phyloP scores from a whole-genome alignment of 2,888 invertebrate species.

The Diaprepes abbreviatus region DNA sequence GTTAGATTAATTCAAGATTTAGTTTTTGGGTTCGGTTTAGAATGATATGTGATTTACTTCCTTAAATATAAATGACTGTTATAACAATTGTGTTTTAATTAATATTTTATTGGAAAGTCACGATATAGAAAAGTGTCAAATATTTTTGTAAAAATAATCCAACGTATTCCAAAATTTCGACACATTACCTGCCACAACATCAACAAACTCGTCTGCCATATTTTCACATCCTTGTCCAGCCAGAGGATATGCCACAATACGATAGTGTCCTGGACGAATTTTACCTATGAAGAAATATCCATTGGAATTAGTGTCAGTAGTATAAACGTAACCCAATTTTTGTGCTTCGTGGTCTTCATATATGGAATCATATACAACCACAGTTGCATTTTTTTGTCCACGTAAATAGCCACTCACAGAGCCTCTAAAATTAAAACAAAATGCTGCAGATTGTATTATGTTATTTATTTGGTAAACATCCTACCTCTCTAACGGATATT shows the following conservation, averaged over 20 bases:
- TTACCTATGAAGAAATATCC: constrained; percentile 1
- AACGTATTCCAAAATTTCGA: not conserved
- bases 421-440: constrained; percentile 27
- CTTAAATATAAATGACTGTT: no score
- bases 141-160: no score
- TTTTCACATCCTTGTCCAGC: constrained; percentile 8
- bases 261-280: constrained; percentile 12
- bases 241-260: no score
- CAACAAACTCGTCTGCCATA: not conserved
- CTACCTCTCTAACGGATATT: no score
- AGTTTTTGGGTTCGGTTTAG: no score
- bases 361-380: constrained; percentile 15
- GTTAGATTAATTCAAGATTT: no score
- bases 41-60: no score
- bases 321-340: constrained; percentile 19
- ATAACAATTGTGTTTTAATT: no score
- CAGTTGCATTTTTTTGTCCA: constrained; percentile 32
- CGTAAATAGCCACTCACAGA: constrained; percentile 18
- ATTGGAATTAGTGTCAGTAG: not conserved
- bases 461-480: no score
- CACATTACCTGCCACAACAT: constrained; percentile 11
- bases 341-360: constrained; percentile 16
- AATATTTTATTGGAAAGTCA: no score
- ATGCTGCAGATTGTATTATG: no score
- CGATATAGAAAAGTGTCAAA: no score